Percentiles rank a stretch among this genome's conserved stretches.
These are phyloP conservation scores for Micromys minutus DNA, from an alignment of 2,113 vertebrate genomes.

Conservation along the genomic window DNA sequence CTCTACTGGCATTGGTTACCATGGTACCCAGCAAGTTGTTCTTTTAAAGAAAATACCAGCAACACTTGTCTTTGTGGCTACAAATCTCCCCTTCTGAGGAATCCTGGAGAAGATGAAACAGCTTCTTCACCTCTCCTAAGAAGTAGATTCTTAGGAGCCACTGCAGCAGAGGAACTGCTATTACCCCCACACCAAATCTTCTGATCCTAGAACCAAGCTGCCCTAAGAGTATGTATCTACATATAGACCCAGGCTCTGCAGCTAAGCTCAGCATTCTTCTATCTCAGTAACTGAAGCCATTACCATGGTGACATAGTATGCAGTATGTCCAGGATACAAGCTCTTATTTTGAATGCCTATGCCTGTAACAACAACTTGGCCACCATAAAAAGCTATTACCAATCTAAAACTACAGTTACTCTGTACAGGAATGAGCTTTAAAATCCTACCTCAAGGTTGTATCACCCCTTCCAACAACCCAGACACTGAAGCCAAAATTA, in stretches of 20 bases:
- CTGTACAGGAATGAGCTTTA: too few species aligned
- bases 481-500: not conserved
- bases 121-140: not conserved
- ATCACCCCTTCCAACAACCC: not conserved
- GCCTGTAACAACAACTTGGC: not conserved
- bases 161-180: not conserved
- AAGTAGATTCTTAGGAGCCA: not conserved
- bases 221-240: not conserved
- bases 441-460: too few species aligned
- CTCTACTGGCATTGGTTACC: not conserved
- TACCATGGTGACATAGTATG: not conserved
- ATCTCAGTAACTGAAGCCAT: not conserved
- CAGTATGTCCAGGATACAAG: not conserved
- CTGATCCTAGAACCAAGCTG: too few species aligned
- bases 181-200: not conserved
- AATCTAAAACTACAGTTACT: not conserved
- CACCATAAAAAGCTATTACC: not conserved
- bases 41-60: not conserved
- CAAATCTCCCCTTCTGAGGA: not conserved
- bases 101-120: not conserved
- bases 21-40: not conserved
- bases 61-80: not conserved
- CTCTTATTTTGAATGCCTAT: not conserved
- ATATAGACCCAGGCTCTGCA: too few species aligned
- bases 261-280: too few species aligned